These are phyloP conservation scores for Sisyra terminalis DNA, from an alignment of 2,888 invertebrate genomes.

Conservation along the genomic window DNA sequence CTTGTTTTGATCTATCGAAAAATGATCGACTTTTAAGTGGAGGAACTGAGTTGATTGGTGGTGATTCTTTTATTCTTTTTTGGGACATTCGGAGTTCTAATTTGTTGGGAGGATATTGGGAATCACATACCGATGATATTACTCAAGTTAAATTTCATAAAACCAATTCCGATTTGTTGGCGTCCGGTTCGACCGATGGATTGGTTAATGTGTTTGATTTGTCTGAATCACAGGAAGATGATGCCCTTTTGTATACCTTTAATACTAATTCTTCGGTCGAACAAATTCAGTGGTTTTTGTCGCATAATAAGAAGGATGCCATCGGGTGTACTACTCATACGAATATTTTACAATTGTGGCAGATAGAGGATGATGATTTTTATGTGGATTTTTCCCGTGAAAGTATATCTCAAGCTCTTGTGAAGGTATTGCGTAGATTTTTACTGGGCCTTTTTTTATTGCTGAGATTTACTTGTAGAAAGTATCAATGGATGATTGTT, in stretches of 20 bases:
- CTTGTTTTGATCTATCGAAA: conserved; percentile 57
- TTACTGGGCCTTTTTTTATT: neutral
- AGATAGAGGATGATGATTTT: conserved; percentile 41
- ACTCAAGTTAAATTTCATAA: conserved; percentile 64
- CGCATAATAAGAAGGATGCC: conserved; percentile 27
- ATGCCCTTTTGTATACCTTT: conserved; percentile 57
- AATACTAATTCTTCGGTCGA: conserved; percentile 68
- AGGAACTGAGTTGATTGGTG: conserved; percentile 52
- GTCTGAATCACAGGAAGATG: conserved; percentile 53
- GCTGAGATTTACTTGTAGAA: conserved; percentile 27
- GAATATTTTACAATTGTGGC: conserved; percentile 53
- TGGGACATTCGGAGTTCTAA: conserved; percentile 54
- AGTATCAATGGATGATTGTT: conserved; percentile 41
- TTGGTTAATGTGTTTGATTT: conserved; percentile 74
- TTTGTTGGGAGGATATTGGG: conserved; percentile 65
- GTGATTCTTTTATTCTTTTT: conserved; percentile 61
- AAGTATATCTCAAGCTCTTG: conserved; percentile 28
- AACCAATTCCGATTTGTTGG: conserved; percentile 42
- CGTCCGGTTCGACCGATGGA: conserved; percentile 69
- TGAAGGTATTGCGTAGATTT: conserved; percentile 6
- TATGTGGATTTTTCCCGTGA: conserved; percentile 37
- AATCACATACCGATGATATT: conserved; percentile 69
- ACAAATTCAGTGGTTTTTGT: conserved; percentile 34
- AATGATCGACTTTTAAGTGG: conserved; percentile 54
- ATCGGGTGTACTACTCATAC: conserved; percentile 55